Conservation (phyloP, 2,113 vertebrate species). For the Leucoraja erinaceus region DNA sequence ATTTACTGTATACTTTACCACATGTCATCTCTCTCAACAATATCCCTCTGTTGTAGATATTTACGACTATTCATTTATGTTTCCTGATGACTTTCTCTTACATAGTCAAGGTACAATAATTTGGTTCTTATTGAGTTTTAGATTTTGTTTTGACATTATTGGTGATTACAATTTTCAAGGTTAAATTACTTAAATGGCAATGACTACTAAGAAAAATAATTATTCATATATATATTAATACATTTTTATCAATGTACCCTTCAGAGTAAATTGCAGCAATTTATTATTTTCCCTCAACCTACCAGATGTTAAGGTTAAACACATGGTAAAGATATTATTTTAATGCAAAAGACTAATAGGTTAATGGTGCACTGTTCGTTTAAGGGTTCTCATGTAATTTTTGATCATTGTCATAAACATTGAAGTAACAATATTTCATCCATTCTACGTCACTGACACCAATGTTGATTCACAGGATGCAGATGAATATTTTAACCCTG, state of each 20-base stretch:
- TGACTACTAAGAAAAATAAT: not conserved
- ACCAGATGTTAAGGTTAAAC: not conserved
- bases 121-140: not conserved
- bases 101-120: not conserved
- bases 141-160: not conserved
- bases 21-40: too few relatives aligned
- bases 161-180: not conserved
- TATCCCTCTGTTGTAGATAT: not conserved
- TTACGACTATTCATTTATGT: not conserved
- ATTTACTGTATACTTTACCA: not conserved
- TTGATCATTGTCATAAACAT: not conserved
- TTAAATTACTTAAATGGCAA: not conserved
- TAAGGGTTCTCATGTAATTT: not conserved
- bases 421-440: not conserved
- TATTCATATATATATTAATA: too few relatives aligned
- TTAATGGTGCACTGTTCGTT: not conserved
- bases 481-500: not conserved
- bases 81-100: not conserved
- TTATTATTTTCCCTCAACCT: not conserved
- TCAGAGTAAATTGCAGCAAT: conserved; percentile 18
- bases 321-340: not conserved
- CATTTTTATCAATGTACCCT: not conserved
- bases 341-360: conserved; percentile 1
- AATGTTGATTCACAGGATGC: not conserved
- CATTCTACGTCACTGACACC: not conserved